Conservation (phyloP, 37 sponge, comb jelly and placozoan species). For the Spongilla lacustris region DNA sequence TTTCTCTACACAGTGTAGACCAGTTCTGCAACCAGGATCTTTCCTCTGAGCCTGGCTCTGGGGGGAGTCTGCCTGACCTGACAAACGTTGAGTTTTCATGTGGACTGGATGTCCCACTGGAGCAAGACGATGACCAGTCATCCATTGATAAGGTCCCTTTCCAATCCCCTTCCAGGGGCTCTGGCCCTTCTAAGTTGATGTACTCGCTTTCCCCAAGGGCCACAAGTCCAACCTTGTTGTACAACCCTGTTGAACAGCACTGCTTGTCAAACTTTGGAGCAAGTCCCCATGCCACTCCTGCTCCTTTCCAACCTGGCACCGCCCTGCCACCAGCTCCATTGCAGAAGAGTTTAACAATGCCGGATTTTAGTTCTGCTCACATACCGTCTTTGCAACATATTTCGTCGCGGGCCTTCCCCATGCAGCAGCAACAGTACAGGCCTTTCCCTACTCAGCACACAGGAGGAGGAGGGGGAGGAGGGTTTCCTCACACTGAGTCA, state of each 20-base stretch:
- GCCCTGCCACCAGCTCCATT: background rate
- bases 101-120: constrained; percentile 76
- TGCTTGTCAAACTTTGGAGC: background rate
- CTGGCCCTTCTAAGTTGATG: constrained; percentile 28
- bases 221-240: background rate
- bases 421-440: background rate
- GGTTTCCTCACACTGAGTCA: background rate
- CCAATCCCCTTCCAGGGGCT: background rate
- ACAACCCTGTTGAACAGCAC: background rate
- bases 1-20: background rate
- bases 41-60: background rate
- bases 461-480: background rate
- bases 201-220: constrained; percentile 19
- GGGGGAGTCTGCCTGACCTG: constrained; percentile 79
- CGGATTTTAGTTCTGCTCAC: constrained; percentile 23
- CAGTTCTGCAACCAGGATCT: background rate
- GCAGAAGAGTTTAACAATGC: constrained; percentile 45
- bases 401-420: background rate
- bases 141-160: background rate
- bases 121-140: constrained; percentile 54
- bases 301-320: background rate
- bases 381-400: background rate
- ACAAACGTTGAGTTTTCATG: constrained; percentile 77
- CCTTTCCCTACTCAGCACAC: background rate
- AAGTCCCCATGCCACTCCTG: background rate